phyloP scores from a whole-genome alignment of 2,888 invertebrate genomes.

The Sarcophaga carnaria region DNA sequence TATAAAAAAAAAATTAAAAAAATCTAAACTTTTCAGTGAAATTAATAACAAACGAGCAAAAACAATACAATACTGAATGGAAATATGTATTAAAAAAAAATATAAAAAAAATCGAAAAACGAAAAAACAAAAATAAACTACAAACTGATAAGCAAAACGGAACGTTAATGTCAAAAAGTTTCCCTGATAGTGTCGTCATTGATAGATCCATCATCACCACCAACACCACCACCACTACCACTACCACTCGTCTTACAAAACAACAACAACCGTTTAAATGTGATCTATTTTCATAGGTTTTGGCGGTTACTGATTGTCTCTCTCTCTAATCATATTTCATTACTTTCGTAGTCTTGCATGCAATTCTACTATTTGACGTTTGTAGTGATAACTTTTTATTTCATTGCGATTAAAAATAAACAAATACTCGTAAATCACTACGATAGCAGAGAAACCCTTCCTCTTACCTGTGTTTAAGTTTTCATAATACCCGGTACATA shows the following conservation, averaged over 20 bases:
- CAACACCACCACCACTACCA: neutral
- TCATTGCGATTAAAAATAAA: too few species aligned
- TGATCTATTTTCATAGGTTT: neutral
- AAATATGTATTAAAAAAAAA: neutral
- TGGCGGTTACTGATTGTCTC: too few species aligned
- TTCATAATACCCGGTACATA: too few species aligned
- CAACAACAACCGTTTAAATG: neutral
- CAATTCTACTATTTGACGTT: too few species aligned
- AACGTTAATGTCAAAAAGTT: constrained; percentile 14
- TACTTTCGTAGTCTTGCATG: too few species aligned
- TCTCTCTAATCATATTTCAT: too few species aligned
- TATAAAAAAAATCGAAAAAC: neutral
- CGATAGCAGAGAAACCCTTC: too few species aligned
- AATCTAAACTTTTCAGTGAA: constrained; percentile 8
- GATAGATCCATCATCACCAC: constrained; percentile 3
- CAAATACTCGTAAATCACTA: too few species aligned
- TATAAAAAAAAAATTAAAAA: constrained; percentile 11
- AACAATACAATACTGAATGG: neutral
- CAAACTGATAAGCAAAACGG: constrained; percentile 18
- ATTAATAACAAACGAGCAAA: neutral
- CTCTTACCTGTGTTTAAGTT: too few species aligned
- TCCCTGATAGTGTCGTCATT: constrained; percentile 41
- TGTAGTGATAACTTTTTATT: too few species aligned
- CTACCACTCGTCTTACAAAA: neutral
- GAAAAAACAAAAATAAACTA: neutral